Base-by-base conservation (phyloP, 2,888 invertebrate genomes). In the Conistra vaccinii region DNA sequence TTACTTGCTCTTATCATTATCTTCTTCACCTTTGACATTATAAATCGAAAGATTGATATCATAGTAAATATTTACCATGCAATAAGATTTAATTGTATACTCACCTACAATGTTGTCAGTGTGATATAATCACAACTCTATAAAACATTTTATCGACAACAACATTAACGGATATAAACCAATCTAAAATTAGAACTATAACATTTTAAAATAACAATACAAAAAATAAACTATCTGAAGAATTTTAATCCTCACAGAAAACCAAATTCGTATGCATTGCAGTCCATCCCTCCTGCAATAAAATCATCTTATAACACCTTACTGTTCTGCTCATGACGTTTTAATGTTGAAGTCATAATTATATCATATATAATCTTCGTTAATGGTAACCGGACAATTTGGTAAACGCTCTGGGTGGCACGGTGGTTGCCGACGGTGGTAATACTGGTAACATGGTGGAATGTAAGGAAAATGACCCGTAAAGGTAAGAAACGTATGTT, bases 401-500 rank as follows among this genome's bases (percentile, higher is more conserved):
- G 72, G 67, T 70, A 69, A 74, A 79, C 87, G 69, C 62, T 79
- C 61, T 87, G 89, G 89, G 90, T 89, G 90, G 90, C 61, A 71
- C 61, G 4, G 55, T 51, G 69, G 26, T 26, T n/a, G 20, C 39
- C 35, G 53, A 42, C 26, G 26, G 1, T 48, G 42, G 26, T 17
- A 32, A 67, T 62, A 58, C 62, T 45, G 57, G 55, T 26, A 53
- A 63, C 51, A 71, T 9, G 9, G 12, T 9, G 55, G 67, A 73
- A 85, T 83, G 39, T 67, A 62, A 32, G 14, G 61, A 69, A 81
- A 71, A 81, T 51, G 9, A 70, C 48, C 70, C 9, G 35, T 12
- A 26, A 35, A 60, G 17, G 14, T 58, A 48, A 63, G 6, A 61
- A 62, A 57, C 35, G 35, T 69, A 68, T 32, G 57, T 60, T 68